Evolutionary conservation across 1,140 invertebrate species (phyloP).

Genomic region (Zaprionus tsacasi): DNA sequence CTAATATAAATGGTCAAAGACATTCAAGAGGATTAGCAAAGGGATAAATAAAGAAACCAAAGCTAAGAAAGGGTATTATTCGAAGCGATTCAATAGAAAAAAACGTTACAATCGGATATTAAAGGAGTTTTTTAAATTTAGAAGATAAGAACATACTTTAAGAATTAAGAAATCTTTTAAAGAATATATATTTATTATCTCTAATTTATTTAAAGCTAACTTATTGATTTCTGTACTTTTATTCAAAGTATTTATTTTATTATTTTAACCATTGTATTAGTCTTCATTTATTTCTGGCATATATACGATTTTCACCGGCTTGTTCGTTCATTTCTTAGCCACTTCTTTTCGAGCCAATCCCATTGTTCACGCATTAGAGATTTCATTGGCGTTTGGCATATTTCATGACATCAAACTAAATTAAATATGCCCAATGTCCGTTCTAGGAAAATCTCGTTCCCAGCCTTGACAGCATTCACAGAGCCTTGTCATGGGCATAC

Average conservation of each 20-base stretch:
- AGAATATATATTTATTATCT: no score
- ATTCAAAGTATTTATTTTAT: no score
- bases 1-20: not conserved
- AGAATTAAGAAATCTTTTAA: no score
- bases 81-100: not conserved
- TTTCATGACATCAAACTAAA: constrained; percentile 41
- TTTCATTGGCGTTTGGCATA: constrained; percentile 1
- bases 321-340: no score
- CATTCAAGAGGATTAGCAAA: not conserved
- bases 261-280: no score
- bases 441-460: constrained; percentile 21
- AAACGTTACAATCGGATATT: not conserved
- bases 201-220: no score
- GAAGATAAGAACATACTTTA: no score
- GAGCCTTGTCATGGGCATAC: constrained; percentile 50
- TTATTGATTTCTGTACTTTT: no score
- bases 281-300: no score
- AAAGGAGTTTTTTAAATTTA: no score
- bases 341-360: no score
- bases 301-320: no score
- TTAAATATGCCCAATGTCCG: constrained; percentile 37
- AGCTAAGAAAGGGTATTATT: not conserved
- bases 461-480: constrained; percentile 44
- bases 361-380: constrained; percentile 12
- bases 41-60: not conserved